A percentile compares a stretch with the other conserved stretches of the same genome.
Conservation (phyloP, 2,797 vertebrate genomes). For the Eulemur albifrons region DNA sequence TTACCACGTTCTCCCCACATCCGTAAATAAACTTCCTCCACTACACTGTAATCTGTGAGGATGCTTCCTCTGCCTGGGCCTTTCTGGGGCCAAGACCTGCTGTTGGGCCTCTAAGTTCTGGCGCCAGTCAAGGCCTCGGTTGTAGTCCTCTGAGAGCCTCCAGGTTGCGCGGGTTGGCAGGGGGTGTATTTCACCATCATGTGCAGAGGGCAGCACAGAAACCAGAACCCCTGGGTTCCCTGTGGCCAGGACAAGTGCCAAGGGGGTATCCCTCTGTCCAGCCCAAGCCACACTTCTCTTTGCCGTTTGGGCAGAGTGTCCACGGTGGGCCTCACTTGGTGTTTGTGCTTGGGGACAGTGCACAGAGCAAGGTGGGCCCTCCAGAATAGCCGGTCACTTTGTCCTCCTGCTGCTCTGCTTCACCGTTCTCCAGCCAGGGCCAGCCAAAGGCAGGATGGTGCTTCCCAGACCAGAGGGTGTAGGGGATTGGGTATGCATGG, state of each 20-base stretch:
- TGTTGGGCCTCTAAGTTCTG: background rate
- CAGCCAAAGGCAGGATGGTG: background rate
- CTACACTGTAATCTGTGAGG: slow-evolving; percentile 71
- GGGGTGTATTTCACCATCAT: background rate
- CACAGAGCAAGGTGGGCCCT: background rate
- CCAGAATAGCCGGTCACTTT: background rate
- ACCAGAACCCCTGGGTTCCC: background rate
- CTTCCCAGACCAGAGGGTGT: background rate
- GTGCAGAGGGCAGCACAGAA: background rate
- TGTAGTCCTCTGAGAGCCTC: background rate
- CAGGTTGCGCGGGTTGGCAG: background rate
- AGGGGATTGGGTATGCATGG: rapidly evolving
- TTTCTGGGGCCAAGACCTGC: background rate
- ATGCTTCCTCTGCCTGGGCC: slow-evolving; percentile 5
- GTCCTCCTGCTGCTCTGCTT: background rate
- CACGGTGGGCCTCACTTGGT: background rate
- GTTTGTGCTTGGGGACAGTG: too few species aligned
- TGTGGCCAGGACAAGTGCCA: background rate
- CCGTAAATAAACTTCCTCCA: slow-evolving; percentile 73
- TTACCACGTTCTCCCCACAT: slow-evolving; percentile 53
- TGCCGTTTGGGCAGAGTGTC: background rate
- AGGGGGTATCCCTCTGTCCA: background rate
- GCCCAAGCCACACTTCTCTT: background rate
- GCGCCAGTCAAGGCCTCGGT: background rate
- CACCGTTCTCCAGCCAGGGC: background rate